These are phyloP conservation scores for Ptychodera flava DNA, from an alignment of 35 echinoderm and acorn worm genomes.

Conservation along the genomic window DNA sequence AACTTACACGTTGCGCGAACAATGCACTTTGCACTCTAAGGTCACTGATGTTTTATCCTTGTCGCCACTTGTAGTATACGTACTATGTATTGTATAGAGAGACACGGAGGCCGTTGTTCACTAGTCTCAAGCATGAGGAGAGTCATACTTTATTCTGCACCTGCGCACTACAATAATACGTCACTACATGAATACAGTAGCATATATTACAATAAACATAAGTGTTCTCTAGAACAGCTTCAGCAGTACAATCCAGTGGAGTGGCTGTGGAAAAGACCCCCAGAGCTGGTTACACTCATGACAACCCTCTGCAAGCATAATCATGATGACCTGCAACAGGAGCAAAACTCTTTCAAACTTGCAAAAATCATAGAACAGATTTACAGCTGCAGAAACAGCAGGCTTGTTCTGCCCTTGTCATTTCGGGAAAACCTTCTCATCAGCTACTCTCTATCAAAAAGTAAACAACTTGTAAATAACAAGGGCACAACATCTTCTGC, in stretches of 20 bases:
- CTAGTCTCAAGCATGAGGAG: no score
- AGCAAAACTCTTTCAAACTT: background rate
- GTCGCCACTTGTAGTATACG: no score
- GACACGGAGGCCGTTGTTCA: no score
- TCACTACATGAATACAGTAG: no score
- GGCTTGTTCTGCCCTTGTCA: background rate
- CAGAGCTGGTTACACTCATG: conserved; percentile 5
- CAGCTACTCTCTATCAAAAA: conserved; percentile 7
- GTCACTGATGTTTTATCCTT: no score
- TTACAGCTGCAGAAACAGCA: background rate
- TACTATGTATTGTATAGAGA: no score
- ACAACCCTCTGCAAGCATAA: background rate
- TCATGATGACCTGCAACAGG: background rate
- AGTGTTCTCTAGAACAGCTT: background rate
- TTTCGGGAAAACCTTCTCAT: conserved; percentile 12
- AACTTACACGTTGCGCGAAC: no score
- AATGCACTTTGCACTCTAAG: no score
- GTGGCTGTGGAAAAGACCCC: background rate
- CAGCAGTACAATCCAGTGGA: background rate
- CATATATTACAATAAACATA: no score
- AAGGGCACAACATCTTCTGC: background rate
- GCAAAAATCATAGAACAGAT: conserved; percentile 20
- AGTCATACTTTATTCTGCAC: no score
- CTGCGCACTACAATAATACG: no score
- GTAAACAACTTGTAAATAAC: conserved; percentile 1